phyloP scores from a whole-genome alignment of 1,140 invertebrate genomes.

The Gryllus bimaculatus region DNA sequence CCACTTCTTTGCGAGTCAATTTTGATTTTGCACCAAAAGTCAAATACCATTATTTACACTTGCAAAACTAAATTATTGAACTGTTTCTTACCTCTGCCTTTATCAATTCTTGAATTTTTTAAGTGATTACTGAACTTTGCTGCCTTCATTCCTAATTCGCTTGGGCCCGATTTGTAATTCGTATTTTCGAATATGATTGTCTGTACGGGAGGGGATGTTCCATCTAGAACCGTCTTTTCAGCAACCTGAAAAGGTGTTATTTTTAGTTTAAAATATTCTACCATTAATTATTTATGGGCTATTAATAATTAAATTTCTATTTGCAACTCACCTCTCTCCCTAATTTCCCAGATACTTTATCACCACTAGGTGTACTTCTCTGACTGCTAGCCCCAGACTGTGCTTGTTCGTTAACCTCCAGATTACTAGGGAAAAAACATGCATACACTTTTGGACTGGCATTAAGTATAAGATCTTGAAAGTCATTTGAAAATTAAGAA shows the following conservation, averaged over 20 bases:
- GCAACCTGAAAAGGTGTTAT: constrained; percentile 30
- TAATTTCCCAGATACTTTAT: constrained; percentile 33
- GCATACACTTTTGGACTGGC: background rate
- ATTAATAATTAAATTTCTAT: background rate
- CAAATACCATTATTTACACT: too few species aligned
- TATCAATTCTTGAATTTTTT: constrained; percentile 35
- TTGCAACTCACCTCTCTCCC: constrained; percentile 24
- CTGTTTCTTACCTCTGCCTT: constrained; percentile 32
- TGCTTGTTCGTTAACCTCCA: constrained; percentile 25
- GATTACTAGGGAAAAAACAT: constrained; percentile 21
- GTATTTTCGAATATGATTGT: constrained; percentile 89
- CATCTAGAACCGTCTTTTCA: constrained; percentile 55
- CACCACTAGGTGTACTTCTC: constrained; percentile 41
- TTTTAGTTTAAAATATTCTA: background rate
- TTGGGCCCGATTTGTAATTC: constrained; percentile 64
- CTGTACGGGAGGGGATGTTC: constrained; percentile 66
- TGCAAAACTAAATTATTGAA: too few species aligned
- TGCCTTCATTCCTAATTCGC: constrained; percentile 37
- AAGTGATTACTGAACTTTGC: constrained; percentile 39
- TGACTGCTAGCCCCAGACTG: constrained; percentile 41
- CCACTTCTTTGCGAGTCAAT: too few species aligned
- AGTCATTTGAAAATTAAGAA: background rate
- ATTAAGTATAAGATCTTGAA: background rate
- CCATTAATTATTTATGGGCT: background rate
- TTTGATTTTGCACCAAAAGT: too few species aligned